phyloP scores from a whole-genome alignment of 2,113 vertebrate genomes.

The Nyctibius bracteatus region DNA sequence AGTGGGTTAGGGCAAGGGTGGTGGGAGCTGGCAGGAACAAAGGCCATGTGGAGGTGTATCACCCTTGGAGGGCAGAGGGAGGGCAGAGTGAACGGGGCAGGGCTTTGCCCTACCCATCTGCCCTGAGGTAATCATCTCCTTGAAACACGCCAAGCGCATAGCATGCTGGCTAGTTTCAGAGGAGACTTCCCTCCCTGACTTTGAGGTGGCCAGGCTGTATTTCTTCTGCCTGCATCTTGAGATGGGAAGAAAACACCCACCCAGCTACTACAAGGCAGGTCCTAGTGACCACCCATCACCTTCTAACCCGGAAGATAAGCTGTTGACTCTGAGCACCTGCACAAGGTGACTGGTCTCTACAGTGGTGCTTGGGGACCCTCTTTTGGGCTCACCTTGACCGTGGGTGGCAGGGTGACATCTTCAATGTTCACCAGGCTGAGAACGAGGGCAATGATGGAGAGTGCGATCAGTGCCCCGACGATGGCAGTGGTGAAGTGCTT shows the following conservation, averaged over 20 bases:
- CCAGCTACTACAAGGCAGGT: not conserved
- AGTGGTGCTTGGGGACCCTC: not conserved
- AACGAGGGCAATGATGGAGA: conserved; percentile 34
- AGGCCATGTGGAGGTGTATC: not conserved
- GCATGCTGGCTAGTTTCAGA: not conserved
- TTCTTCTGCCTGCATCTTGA: not conserved
- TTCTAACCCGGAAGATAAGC: not conserved
- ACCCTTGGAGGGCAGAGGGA: not conserved
- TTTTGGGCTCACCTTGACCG: conserved; percentile 44
- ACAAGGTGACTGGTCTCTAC: not conserved
- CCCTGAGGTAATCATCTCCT: not conserved
- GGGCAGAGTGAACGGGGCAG: not conserved
- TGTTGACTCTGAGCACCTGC: not conserved
- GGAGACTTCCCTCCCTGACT: not conserved
- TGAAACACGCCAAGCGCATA: fast-evolving
- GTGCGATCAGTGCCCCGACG: fast-evolving
- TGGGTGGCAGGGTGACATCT: conserved; percentile 4
- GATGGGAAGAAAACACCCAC: not conserved
- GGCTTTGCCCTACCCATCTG: not conserved
- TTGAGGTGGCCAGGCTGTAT: not conserved
- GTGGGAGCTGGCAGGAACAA: not conserved
- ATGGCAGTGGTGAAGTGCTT: not conserved
- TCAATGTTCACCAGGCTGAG: conserved; percentile 50
- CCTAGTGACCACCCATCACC: not conserved
- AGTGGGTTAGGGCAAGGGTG: fast-evolving